A percentile compares a stretch with the other conserved stretches of the same genome.
phyloP scores from a whole-genome alignment of 2,888 invertebrate genomes.

The Ommatoiulus sabulosus region DNA sequence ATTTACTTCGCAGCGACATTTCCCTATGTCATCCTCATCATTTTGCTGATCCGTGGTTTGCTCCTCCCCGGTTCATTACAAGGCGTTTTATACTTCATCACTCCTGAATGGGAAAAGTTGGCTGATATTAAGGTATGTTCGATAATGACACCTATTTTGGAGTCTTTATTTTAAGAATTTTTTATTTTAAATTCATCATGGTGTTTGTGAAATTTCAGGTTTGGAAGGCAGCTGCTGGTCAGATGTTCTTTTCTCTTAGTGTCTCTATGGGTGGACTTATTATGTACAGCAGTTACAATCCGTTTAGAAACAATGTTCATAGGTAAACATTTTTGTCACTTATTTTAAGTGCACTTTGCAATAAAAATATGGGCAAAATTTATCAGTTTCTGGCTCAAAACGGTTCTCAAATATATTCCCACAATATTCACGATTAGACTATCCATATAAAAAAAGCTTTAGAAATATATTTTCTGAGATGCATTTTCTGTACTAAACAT shows the following conservation, averaged over 20 bases:
- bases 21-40: slow-evolving; percentile 82
- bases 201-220: slow-evolving; percentile 63
- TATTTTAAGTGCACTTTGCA: no score
- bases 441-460: no score
- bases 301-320: slow-evolving; percentile 68
- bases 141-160: neutral
- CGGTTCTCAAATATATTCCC: no score
- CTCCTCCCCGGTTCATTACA: slow-evolving; percentile 78
- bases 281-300: slow-evolving; percentile 69
- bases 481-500: no score
- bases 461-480: no score
- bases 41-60: slow-evolving; percentile 76
- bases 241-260: slow-evolving; percentile 69
- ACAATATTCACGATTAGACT: no score
- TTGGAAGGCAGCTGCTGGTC: slow-evolving; percentile 69
- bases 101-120: slow-evolving; percentile 82
- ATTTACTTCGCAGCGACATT: slow-evolving; percentile 87
- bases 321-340: slow-evolving; percentile 62
- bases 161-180: neutral
- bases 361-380: no score
- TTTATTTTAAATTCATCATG: neutral
- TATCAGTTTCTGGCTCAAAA: no score
- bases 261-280: slow-evolving; percentile 69
- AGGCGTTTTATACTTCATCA: slow-evolving; percentile 83
- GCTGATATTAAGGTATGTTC: slow-evolving; percentile 75